Conservation (phyloP, 1,140 invertebrate species). For the Drosophila eugracilis region DNA sequence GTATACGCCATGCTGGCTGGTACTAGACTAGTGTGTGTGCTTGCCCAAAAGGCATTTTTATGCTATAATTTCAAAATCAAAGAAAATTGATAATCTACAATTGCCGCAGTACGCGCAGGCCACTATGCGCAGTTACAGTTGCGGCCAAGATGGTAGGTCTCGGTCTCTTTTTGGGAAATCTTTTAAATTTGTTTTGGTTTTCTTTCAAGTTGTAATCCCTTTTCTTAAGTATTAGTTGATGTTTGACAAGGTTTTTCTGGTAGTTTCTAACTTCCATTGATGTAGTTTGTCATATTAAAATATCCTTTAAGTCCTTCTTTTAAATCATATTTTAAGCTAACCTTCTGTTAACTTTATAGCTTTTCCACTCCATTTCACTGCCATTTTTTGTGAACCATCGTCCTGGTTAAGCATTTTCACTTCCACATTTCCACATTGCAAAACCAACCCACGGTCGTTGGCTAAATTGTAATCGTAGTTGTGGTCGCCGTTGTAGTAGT, state of each 20-base stretch:
- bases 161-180: not conserved
- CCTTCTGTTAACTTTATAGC: too few relatives aligned
- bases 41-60: slow-evolving; percentile 46
- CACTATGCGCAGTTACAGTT: slow-evolving; percentile 3
- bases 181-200: too few relatives aligned
- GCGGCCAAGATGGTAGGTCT: not conserved
- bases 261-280: too few relatives aligned
- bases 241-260: too few relatives aligned
- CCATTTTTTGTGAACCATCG: too few relatives aligned
- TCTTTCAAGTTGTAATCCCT: too few relatives aligned
- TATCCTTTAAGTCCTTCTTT: too few relatives aligned
- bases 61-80: slow-evolving; percentile 41
- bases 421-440: slow-evolving; percentile 1
- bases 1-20: slow-evolving; percentile 67
- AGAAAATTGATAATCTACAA: slow-evolving; percentile 40
- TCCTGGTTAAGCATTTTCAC: not conserved
- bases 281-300: too few relatives aligned
- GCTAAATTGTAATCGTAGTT: slow-evolving; percentile 30
- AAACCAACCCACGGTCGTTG: slow-evolving; percentile 16
- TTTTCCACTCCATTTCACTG: too few relatives aligned
- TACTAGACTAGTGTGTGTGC: slow-evolving; percentile 13
- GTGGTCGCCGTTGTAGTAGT: slow-evolving; percentile 19
- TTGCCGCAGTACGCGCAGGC: slow-evolving; percentile 5
- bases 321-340: too few relatives aligned
- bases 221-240: too few relatives aligned